Conservation (phyloP, 2,113 vertebrate species). For the Melanerpes aurifrons region DNA sequence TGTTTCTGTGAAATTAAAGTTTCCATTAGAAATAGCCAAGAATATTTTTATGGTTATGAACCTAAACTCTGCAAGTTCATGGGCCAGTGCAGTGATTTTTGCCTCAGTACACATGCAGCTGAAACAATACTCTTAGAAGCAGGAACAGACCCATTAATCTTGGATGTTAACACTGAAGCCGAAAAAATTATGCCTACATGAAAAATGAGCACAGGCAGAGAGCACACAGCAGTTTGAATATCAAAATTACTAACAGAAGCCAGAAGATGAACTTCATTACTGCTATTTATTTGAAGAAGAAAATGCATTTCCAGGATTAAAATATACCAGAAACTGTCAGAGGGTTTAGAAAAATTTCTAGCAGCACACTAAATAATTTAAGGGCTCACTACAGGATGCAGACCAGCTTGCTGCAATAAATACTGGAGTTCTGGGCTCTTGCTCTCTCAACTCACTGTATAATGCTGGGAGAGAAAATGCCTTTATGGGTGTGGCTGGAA, state of each 20-base stretch:
- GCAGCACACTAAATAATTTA: not conserved
- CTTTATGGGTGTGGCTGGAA: not conserved
- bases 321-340: not conserved
- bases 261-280: not conserved
- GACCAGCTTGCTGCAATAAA: not conserved
- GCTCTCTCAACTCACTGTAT: not conserved
- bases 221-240: not conserved
- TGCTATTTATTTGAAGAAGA: not conserved
- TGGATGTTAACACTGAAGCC: not conserved
- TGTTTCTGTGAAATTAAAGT: not conserved
- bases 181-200: not conserved
- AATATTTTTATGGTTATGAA: not conserved
- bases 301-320: not conserved
- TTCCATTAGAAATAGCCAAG: constrained; percentile 1
- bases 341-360: not conserved
- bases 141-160: constrained; percentile 18
- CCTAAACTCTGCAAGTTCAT: not conserved
- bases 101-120: not conserved
- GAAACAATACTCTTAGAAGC: constrained; percentile 28
- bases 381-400: fast-evolving
- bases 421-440: not conserved
- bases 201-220: not conserved
- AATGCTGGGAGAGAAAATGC: not conserved
- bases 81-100: not conserved
- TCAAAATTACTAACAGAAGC: not conserved